Evolutionary conservation across 2,113 vertebrate genomes (phyloP), one percentile per base, ranked within the genome.

Genomic region (Channa maculata): DNA sequence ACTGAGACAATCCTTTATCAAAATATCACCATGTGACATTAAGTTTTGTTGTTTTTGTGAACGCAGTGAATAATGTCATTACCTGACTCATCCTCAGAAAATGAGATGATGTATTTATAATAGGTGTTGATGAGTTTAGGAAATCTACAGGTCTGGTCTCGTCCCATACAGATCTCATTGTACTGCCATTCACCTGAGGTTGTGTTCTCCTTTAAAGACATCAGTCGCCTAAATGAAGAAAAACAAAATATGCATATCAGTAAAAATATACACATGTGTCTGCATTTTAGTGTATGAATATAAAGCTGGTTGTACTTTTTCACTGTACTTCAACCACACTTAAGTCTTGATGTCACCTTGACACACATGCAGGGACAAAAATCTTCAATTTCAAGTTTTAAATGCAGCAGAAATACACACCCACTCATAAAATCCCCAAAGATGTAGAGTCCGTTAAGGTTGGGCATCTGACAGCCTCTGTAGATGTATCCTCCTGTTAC

Each of bases 361-460:
- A 24, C 24, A 24, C 24, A 24, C 24, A 24, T 24, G 24, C 24
- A 24, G 24, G 8, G 7, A 24, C 13, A 46, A 58, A 53, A 24
- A 7, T 6, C 24, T 24, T 24, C 24, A 24, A 24, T 24, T 24
- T 24, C 5, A 3, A 24, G 60, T 74, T 14, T 15, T 9, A 2
- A 72, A 49, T 37, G 15, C 24, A 2, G 1, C 11, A 38, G 36
- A 52, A 58, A 58, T 48, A 88, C 92, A 24, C 64, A 95, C 95
- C 95, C 95, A 8, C 95, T 96, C 95, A 96, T 95, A 80, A 95
- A 96, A 85, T 96, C 95, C 12, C 95, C 95, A 65, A 96, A 96
- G 44, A 96, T 93, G 81, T 96, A 96, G 34, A 93, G 91, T 53
- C 94, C 95, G 0, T 94, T 93, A 36, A 96, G 93, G 78, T 96